phyloP scores from a whole-genome alignment of 1,140 invertebrate genomes.

The Batillaria attramentaria region DNA sequence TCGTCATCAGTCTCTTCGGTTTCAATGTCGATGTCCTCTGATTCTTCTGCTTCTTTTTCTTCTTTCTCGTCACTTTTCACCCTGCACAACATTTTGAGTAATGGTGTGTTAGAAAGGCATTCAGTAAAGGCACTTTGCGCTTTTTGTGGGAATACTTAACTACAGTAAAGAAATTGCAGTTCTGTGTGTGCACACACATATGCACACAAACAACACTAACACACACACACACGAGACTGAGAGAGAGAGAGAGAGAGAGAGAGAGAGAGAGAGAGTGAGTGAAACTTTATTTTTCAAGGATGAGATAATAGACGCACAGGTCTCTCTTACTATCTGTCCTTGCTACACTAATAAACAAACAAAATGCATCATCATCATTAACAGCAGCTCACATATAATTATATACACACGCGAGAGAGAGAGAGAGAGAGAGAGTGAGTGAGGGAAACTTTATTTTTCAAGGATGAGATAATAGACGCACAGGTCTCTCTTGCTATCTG shows the following conservation, averaged over 20 bases:
- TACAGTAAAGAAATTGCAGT: neutral
- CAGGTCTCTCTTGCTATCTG: no score
- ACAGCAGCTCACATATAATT: no score
- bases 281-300: neutral
- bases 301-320: no score
- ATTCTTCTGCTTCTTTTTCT: conserved; percentile 29
- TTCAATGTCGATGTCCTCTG: conserved; percentile 28
- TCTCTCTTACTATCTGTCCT: no score
- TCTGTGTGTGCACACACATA: neutral
- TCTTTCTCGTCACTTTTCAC: conserved; percentile 10
- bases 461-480: no score
- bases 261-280: no score
- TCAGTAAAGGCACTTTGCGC: neutral
- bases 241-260: no score
- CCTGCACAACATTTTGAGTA: no score
- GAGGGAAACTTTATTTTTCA: conserved; percentile 14
- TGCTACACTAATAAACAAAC: no score
- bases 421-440: neutral
- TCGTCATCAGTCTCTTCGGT: neutral
- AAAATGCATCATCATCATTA: no score
- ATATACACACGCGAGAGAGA: no score
- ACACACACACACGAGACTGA: neutral
- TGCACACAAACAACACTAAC: neutral
- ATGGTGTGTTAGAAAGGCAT: no score
- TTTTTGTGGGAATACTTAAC: neutral